Percentiles rank a stretch among this genome's conserved stretches.
phyloP scores from a whole-genome alignment of 2,888 invertebrate genomes.

The Diaphora mendica region DNA sequence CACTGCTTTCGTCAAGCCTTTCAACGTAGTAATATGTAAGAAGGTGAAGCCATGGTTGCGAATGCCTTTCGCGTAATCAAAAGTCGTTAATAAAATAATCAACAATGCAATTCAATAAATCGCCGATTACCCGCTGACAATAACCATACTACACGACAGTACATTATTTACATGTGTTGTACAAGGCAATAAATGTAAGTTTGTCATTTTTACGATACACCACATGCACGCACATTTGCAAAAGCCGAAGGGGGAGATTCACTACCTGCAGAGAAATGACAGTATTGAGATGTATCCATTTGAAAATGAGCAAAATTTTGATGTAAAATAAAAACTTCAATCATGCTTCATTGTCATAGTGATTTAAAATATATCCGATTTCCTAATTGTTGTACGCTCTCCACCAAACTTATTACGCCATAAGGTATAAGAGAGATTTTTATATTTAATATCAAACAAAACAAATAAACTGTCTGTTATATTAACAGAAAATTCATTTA shows the following conservation, averaged over 20 bases:
- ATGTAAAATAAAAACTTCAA: conserved; percentile 52
- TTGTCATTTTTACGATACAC: conserved; percentile 79
- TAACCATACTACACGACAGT: conserved; percentile 74
- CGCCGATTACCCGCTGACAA: conserved; percentile 81
- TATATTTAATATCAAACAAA: too few species aligned
- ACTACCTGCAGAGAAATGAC: conserved; percentile 70
- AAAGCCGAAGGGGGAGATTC: conserved; percentile 60
- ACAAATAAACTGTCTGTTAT: too few species aligned
- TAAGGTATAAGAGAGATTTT: background rate
- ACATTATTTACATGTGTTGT: conserved; percentile 77
- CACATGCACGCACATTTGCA: conserved; percentile 70
- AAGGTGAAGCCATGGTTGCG: conserved; percentile 53
- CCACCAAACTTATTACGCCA: background rate
- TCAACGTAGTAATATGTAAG: conserved; percentile 58
- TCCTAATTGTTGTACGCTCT: background rate
- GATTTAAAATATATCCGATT: conserved; percentile 31
- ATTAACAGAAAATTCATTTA: too few species aligned
- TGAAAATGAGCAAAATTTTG: conserved; percentile 47
- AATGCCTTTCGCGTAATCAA: conserved; percentile 65
- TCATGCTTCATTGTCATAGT: conserved; percentile 45
- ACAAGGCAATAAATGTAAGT: conserved; percentile 76
- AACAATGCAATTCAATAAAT: conserved; percentile 79
- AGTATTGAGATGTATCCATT: conserved; percentile 60
- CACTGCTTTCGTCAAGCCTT: conserved; percentile 60
- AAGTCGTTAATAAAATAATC: conserved; percentile 79